Evolutionary conservation across 2,888 invertebrate species (phyloP), one percentile per base, ranked within the genome.

Genomic region (Acronicta leporina): DNA sequence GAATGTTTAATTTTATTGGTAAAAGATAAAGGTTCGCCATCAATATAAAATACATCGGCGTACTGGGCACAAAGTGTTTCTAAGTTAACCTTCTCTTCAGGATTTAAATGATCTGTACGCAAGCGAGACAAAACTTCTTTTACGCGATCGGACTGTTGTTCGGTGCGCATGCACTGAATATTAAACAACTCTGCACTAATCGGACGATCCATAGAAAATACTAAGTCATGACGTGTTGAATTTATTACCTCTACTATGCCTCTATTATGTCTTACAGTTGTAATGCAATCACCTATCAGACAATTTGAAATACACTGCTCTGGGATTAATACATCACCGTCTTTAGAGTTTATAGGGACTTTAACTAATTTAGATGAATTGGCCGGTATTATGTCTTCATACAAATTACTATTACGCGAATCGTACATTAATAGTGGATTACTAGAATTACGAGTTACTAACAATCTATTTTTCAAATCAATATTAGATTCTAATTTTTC

Each of bases 401-500:
- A 49, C 11, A 40, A 15, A 2, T 41, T 49, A 3, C 35, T n/a
- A 16, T 48, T 48, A 25, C 44, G 13, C 8, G 44, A 44, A 20
- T 44, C 25, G 13, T 25, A 30, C 30, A 30, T 30, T 30, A 30
- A 30, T 7, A 30, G 10, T 8, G 30, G 30, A 30, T 30, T 30
- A 30, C 30, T 30, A 30, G 30, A 20, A 20, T n/a, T 16, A 3
- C 11, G 74, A 41, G 77, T 77, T 8, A 55, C 30, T 20, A 74
- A 38, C 0, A 38, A 1, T 10, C 55, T 63, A 42, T 68, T 56
- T 47, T 74, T 75, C 6, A 69, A 41, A 40, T 77, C 65, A 11
- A 77, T 77, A 0, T 66, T 68, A 5, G 73, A 42, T 48, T 59
- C 62, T 54, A 60, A 74, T 43, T 66, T 69, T 8, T 66, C 53